Evolutionary conservation across 1,140 invertebrate species (phyloP).

Genomic region (Mesaphorura yosii): DNA sequence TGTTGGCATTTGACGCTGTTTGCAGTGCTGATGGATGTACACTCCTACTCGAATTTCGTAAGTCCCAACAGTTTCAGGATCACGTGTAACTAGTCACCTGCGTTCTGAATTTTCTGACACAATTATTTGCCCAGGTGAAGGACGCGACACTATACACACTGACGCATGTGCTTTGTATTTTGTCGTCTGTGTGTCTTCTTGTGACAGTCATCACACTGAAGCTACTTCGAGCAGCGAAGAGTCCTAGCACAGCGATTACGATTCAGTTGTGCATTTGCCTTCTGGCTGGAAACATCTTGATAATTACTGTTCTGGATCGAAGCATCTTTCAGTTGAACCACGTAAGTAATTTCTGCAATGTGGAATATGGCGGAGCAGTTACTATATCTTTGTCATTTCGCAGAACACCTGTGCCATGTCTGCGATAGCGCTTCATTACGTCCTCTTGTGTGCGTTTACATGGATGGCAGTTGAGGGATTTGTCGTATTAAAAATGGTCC

Average conservation of each 20-base stretch:
- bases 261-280: constrained; percentile 47
- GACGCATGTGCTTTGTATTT: constrained; percentile 44
- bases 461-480: constrained; percentile 47
- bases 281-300: constrained; percentile 45
- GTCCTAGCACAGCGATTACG: constrained; percentile 44
- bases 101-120: background rate
- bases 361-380: background rate
- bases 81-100: background rate
- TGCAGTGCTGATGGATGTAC: constrained; percentile 44
- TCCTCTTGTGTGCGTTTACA: constrained; percentile 47
- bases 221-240: constrained; percentile 32
- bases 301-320: constrained; percentile 45
- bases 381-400: background rate
- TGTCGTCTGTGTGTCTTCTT: constrained; percentile 46
- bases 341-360: constrained; percentile 15
- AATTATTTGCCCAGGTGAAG: constrained; percentile 30
- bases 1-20: constrained; percentile 54
- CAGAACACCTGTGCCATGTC: constrained; percentile 40
- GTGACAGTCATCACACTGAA: constrained; percentile 42
- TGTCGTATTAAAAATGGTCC: constrained; percentile 43
- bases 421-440: constrained; percentile 47
- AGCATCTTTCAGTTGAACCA: constrained; percentile 35
- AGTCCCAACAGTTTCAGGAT: background rate
- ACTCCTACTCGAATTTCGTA: constrained; percentile 32
- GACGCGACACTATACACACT: constrained; percentile 40